Evolutionary conservation across 37 sponge, comb jelly and placozoan species (phyloP).

Genomic region (Spongia lamella): DNA sequence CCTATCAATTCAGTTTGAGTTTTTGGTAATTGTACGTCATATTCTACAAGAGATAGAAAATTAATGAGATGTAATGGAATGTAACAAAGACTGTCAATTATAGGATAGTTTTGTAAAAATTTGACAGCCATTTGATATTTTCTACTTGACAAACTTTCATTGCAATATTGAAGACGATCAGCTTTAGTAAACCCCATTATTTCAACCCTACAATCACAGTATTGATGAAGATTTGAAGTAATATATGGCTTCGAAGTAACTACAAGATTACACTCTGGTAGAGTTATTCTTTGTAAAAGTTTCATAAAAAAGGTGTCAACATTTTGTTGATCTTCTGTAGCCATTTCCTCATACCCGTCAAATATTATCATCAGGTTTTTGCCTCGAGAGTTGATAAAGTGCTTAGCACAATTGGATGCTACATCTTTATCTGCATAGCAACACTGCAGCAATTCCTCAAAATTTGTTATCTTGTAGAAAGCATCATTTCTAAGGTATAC

Average conservation of each 20-base stretch:
- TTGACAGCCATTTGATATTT: neutral
- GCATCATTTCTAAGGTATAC: too few relatives aligned
- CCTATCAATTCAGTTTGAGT: too few relatives aligned
- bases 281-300: neutral
- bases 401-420: too few relatives aligned
- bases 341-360: constrained; percentile 18
- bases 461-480: too few relatives aligned
- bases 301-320: neutral
- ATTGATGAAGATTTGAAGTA: neutral
- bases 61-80: constrained; percentile 11
- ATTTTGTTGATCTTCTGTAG: neutral
- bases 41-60: neutral
- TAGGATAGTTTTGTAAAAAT: neutral
- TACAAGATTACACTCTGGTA: neutral
- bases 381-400: neutral
- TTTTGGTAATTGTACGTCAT: too few relatives aligned
- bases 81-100: neutral
- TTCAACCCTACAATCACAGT: neutral
- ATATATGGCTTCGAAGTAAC: constrained; percentile 5
- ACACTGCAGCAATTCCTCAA: too few relatives aligned
- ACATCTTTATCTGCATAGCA: too few relatives aligned
- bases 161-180: neutral
- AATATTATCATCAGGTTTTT: neutral
- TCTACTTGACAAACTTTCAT: neutral
- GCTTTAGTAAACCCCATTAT: constrained; percentile 3